Evolutionary conservation across 2,888 invertebrate genomes (phyloP), one percentile per base, ranked within the genome.

Genomic region (Latrodectus elegans): DNA sequence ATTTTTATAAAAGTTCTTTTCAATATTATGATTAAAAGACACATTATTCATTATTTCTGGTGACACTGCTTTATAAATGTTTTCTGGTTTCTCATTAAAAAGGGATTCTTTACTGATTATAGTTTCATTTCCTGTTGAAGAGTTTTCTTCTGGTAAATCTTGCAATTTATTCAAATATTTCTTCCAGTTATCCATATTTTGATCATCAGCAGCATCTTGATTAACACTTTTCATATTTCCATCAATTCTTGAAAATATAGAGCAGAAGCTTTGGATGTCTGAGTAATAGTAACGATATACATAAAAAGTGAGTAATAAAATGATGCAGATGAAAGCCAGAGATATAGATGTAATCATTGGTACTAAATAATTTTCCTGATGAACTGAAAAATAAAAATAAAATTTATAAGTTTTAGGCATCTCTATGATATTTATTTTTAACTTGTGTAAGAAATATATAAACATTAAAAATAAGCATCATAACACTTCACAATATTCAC

Each of bases 151-250:
- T 8, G 96, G 96, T 22, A 64, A 14, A 15, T 72, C 12, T 55
- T 77, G 77, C 6, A 78, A 17, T 53, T 75, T 76, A 93, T 96
- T 96, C 74, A 91, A 91, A 92, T 96, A 96, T 89, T 96, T 94
- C 79, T 97, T 94, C 86, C 97, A 93, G 92, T 97, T 97, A 92
- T 97, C 97, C 92, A 97, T 96, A 92, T 97, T 97, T 92, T 97
- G 97, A 92, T 97, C 97, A 92, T 97, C 97, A 4, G 97, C 96
- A 92, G 97, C 97, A 91, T 97, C 96, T 75, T 51, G 60, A 49
- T n/a, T 60, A 9, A 90, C 90, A 67, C 90, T 89, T 60, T 90
- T 89, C 15, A 90, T 89, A 17, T 72, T 77, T 81, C 81, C 87
- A n/a, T 53, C 68, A 67, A 68, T 70, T 10, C 14, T 72, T 8